Base-by-base conservation (phyloP, 1,140 invertebrate genomes). In the Manduca sexta region DNA sequence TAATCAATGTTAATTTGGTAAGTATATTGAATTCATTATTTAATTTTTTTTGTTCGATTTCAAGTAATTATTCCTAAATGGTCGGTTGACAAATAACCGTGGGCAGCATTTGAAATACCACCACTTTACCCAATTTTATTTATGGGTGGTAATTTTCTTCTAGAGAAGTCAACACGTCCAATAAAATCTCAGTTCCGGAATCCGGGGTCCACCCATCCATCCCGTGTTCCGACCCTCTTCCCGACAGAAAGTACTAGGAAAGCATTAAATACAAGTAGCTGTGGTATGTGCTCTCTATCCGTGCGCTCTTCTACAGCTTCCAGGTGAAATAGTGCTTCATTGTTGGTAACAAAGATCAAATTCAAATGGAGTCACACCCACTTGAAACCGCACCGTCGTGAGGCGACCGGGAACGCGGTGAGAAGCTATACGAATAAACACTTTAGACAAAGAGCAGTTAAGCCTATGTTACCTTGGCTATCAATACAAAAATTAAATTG, bases 151-250 rank as follows among this genome's bases (percentile, higher is more conserved):
- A 3, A 26, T 26, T 26, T 35, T 35, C 11, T 12, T 35, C 4
- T 8, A 2, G 14, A 35, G 34, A 35, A n/a, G n/a, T 12, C 34
- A 14, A 35, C 34, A 8, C 34, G 34, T 5, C 34, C n/a, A 6
- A 12, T 12, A 13, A 12, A 35, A 13, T 35, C 14, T 14, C 21
- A 30, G 41, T 43, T 43, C 13, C 26, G 2, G 8, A 31, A 30
- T 26, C 26, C 41, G 41, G 41, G 21, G 41, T 43, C 33, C 31
- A 35, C 35, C 38, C 37, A 45, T 49, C 42, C 17, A 45, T 49
- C 42, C 17, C 46, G 42, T 49, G 37, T 50, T 42, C 49, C 55
- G 55, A 57, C 50, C 51, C 47, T 53, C 56, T 53, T 53, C 31
- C 31, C 21, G 51, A 14, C 29, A 43, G 14, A 33, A 26, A 18